phyloP scores from a whole-genome alignment of 2,888 invertebrate species.

The Drosophila cyrtoloma region DNA sequence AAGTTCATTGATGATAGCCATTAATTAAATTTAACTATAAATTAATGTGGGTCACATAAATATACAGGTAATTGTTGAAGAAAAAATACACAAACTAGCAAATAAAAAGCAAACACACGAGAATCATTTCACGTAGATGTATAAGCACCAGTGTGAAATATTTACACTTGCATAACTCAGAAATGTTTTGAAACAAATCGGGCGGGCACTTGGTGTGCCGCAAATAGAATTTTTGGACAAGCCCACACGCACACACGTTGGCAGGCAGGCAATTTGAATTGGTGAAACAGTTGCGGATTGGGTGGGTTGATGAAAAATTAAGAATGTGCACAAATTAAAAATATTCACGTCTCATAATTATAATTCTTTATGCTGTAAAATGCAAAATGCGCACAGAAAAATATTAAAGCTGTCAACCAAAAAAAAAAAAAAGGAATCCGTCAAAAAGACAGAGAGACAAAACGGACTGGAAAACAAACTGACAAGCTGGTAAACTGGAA shows the following conservation, averaged over 20 bases:
- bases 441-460: conserved; percentile 5
- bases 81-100: conserved; percentile 12
- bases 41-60: conserved; percentile 53
- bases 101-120: conserved; percentile 9
- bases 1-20: conserved; percentile 35
- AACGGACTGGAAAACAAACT: conserved; percentile 11
- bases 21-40: conserved; percentile 13
- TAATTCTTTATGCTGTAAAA: conserved; percentile 58
- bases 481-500: conserved; percentile 11
- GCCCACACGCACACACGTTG: conserved; percentile 19
- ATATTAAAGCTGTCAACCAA: conserved; percentile 37
- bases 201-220: conserved; percentile 37
- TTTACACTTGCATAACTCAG: conserved; percentile 53
- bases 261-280: conserved; percentile 11
- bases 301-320: conserved; percentile 15
- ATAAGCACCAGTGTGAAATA: conserved; percentile 39
- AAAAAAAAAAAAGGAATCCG: neutral
- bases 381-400: conserved; percentile 65
- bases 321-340: conserved; percentile 61
- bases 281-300: conserved; percentile 4
- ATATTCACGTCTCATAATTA: conserved; percentile 66
- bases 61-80: conserved; percentile 41
- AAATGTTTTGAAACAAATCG: conserved; percentile 30
- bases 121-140: conserved; percentile 30
- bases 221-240: conserved; percentile 59